Evolutionary conservation across 1,140 invertebrate species (phyloP).

Genomic region (Diploscapter pachys): DNA sequence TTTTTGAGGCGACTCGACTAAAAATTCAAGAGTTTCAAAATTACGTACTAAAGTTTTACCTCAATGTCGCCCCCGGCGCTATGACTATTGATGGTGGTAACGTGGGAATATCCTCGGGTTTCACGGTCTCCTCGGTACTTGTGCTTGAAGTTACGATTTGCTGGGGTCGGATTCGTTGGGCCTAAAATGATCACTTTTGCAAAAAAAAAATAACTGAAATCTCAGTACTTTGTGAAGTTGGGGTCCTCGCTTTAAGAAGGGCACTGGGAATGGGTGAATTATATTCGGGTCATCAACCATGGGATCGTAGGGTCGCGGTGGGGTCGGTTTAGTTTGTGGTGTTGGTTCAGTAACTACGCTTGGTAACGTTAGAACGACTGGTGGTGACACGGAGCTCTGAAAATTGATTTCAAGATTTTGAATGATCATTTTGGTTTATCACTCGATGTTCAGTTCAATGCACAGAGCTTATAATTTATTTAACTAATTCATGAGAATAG

Average conservation of each 20-base stretch:
- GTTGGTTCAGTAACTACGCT: too few relatives aligned
- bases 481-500: too few relatives aligned
- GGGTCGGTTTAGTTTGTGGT: too few relatives aligned
- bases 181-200: neutral
- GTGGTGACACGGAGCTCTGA: too few relatives aligned
- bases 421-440: too few relatives aligned
- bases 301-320: slow-evolving; percentile 23
- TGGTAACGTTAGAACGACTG: too few relatives aligned
- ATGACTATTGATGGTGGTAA: slow-evolving; percentile 30
- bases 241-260: slow-evolving; percentile 45
- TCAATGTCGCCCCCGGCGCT: slow-evolving; percentile 18
- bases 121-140: neutral
- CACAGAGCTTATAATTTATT: too few relatives aligned
- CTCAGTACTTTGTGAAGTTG: slow-evolving; percentile 1
- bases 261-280: slow-evolving; percentile 55
- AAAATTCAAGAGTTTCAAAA: neutral
- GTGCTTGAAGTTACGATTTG: slow-evolving; percentile 5
- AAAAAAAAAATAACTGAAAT: slow-evolving; percentile 3
- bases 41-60: neutral
- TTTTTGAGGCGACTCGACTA: neutral
- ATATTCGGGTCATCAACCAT: slow-evolving; percentile 44
- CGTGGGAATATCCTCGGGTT: slow-evolving; percentile 10
- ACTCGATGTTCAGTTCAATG: too few relatives aligned
- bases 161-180: slow-evolving; percentile 11
- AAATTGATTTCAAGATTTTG: too few relatives aligned